These are phyloP conservation scores for Pteronotus mesoamericanus DNA, from an alignment of 2,797 vertebrate species.

Conservation along the genomic window DNA sequence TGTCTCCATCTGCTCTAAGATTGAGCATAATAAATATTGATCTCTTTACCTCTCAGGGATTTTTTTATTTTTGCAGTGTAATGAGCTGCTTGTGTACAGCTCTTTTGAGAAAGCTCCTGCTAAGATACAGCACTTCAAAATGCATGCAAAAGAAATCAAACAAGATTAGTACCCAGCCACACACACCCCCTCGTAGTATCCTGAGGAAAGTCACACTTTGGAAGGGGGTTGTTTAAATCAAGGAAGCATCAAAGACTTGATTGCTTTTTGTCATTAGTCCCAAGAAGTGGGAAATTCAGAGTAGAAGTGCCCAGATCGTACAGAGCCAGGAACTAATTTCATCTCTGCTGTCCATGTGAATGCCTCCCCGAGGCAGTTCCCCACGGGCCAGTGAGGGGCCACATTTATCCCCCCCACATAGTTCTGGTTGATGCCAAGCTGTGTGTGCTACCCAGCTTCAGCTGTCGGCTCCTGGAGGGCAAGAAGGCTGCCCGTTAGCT, in stretches of 20 bases:
- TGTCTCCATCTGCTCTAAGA: slow-evolving; percentile 19
- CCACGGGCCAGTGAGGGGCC: background rate
- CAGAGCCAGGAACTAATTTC: background rate
- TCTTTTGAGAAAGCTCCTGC: slow-evolving; percentile 50
- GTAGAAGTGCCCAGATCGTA: background rate
- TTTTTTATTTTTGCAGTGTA: background rate
- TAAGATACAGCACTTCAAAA: slow-evolving; percentile 60
- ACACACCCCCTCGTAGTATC: background rate
- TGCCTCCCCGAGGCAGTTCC: background rate
- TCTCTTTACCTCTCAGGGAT: slow-evolving; percentile 30
- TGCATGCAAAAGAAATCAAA: slow-evolving; percentile 55
- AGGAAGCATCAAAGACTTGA: slow-evolving; percentile 27
- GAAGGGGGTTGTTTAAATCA: slow-evolving; percentile 21
- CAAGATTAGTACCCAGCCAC: background rate
- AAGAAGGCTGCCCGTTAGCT: background rate
- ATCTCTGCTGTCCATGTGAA: background rate
- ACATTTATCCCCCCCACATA: background rate
- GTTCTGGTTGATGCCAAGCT: background rate
- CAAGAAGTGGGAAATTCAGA: slow-evolving; percentile 16
- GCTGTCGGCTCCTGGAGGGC: background rate
- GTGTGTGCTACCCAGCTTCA: background rate
- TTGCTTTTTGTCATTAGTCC: background rate
- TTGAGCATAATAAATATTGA: slow-evolving; percentile 55
- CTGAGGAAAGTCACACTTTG: slow-evolving; percentile 13
- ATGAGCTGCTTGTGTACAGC: slow-evolving; percentile 53